Evolutionary conservation across 1,140 invertebrate genomes (phyloP).

Genomic region (Lethrus apterus): DNA sequence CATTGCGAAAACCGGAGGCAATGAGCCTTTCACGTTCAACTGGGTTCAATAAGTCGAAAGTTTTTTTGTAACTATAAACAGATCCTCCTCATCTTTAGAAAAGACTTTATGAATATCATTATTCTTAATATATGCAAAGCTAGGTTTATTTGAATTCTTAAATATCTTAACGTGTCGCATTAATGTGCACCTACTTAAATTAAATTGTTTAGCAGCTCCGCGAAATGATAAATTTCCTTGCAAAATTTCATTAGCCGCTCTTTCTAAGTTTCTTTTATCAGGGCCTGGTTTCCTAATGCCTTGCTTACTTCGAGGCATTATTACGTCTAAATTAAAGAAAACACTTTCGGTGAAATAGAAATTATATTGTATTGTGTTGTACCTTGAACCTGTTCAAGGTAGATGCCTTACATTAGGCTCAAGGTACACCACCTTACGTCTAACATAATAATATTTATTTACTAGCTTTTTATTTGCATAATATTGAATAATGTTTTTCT

Average conservation of each 20-base stretch:
- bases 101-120: slow-evolving; percentile 1
- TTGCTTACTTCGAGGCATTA: neutral
- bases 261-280: neutral
- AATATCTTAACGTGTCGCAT: neutral
- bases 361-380: too few species aligned
- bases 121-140: neutral
- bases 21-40: slow-evolving; percentile 24
- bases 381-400: too few species aligned
- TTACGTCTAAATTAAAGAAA: too few species aligned
- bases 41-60: slow-evolving; percentile 25
- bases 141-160: neutral
- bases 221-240: neutral
- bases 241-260: neutral
- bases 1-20: slow-evolving; percentile 26
- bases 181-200: neutral
- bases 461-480: too few species aligned
- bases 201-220: neutral
- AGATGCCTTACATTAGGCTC: too few species aligned
- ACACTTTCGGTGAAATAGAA: too few species aligned
- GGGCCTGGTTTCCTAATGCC: neutral
- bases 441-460: too few species aligned
- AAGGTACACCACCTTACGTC: too few species aligned
- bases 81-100: neutral
- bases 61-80: too few species aligned
- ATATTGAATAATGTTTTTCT: too few species aligned